phyloP scores from a whole-genome alignment of 2,113 vertebrate species.

The Vidua chalybeata region DNA sequence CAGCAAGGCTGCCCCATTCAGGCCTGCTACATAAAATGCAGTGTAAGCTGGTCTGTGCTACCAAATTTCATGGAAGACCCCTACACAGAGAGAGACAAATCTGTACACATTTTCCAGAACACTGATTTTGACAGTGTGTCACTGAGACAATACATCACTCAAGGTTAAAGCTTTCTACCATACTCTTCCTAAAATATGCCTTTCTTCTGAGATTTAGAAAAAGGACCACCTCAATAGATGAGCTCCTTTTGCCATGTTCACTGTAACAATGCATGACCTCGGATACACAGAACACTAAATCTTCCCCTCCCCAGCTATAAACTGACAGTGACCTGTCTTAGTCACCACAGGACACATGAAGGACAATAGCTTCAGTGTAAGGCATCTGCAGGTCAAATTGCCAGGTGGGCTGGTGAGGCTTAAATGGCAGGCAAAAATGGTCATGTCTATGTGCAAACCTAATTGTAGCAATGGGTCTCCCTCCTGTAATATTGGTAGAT shows the following conservation, averaged over 20 bases:
- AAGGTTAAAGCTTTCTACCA: conserved; percentile 5
- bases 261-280: neutral
- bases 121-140: neutral
- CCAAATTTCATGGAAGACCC: neutral
- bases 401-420: neutral
- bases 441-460: neutral
- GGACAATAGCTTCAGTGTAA: neutral
- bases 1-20: neutral
- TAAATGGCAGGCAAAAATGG: neutral
- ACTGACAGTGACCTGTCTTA: neutral
- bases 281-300: neutral
- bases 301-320: neutral
- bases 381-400: neutral
- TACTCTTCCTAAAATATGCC: neutral
- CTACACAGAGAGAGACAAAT: neutral
- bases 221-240: neutral
- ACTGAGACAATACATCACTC: neutral
- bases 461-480: neutral
- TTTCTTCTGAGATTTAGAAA: neutral
- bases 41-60: neutral
- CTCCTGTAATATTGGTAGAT: neutral
- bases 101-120: neutral
- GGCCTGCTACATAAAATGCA: neutral
- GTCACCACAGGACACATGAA: neutral
- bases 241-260: neutral